phyloP scores from a whole-genome alignment of 1,140 invertebrate species.

The Cherax quadricarinatus region DNA sequence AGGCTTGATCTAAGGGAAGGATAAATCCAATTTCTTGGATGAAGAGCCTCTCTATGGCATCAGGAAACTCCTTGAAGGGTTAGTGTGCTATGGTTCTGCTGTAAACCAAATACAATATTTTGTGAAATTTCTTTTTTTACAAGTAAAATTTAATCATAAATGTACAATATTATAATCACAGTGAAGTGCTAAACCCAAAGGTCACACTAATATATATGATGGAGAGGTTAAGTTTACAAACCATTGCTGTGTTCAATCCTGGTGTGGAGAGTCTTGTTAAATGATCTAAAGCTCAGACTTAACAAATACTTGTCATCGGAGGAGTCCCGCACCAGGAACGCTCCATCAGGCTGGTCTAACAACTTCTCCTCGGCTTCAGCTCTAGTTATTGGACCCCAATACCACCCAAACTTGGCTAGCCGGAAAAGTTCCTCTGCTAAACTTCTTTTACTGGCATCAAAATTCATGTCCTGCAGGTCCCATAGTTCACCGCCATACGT shows the following conservation, averaged over 20 bases:
- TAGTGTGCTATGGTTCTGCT: too few species aligned
- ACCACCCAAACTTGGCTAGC: slow-evolving; percentile 82
- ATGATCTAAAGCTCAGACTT: slow-evolving; percentile 85
- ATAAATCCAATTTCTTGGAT: too few species aligned
- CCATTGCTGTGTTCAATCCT: slow-evolving; percentile 82
- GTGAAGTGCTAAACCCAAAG: too few species aligned
- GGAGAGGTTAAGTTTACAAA: slow-evolving; percentile 7
- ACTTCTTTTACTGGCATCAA: slow-evolving; percentile 73
- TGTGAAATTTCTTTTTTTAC: too few species aligned
- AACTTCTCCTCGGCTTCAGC: slow-evolving; percentile 82
- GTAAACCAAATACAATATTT: too few species aligned
- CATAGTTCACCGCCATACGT: slow-evolving; percentile 45
- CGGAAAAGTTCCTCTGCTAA: slow-evolving; percentile 80
- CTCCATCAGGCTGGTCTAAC: slow-evolving; percentile 85
- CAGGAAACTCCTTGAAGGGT: too few species aligned
- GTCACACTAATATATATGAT: background rate
- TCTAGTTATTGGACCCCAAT: slow-evolving; percentile 83
- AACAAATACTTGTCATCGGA: slow-evolving; percentile 84
- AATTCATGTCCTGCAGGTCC: slow-evolving; percentile 26
- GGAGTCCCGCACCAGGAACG: slow-evolving; percentile 87
- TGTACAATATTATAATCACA: too few species aligned
- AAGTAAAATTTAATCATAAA: too few species aligned
- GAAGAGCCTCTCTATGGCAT: too few species aligned
- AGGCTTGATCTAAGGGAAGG: too few species aligned
- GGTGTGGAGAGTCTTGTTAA: slow-evolving; percentile 85